A percentile compares a stretch with the other conserved stretches of the same genome.
phyloP scores from a whole-genome alignment of 35 echinoderm and acorn worm species.

The Apostichopus californicus region DNA sequence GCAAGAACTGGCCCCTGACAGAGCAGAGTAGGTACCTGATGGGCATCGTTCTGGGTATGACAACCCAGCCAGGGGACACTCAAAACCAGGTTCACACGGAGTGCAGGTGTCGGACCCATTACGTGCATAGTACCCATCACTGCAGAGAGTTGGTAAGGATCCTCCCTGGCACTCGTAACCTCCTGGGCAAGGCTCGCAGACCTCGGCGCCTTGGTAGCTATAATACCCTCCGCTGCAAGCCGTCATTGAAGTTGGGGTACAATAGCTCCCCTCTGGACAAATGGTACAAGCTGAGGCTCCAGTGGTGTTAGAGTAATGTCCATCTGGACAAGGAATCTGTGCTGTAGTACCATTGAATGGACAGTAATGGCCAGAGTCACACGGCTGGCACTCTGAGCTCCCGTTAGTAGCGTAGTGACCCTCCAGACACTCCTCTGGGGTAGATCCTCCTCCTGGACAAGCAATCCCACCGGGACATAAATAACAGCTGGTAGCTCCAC shows the following conservation, averaged over 20 bases:
- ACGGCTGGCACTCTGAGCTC: constrained; percentile 43
- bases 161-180: constrained; percentile 75
- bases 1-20: constrained; percentile 37
- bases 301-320: constrained; percentile 35
- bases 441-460: constrained; percentile 35
- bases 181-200: constrained; percentile 73
- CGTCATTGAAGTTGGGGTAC: constrained; percentile 55
- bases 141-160: constrained; percentile 23
- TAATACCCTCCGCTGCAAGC: constrained; percentile 80
- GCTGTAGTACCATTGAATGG: constrained; percentile 55
- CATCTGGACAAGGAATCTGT: constrained; percentile 50
- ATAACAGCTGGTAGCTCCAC: constrained; percentile 51
- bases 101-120: constrained; percentile 62
- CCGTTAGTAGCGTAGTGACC: constrained; percentile 66
- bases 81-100: constrained; percentile 43
- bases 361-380: constrained; percentile 72
- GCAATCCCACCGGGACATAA: constrained; percentile 34
- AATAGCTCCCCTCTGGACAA: constrained; percentile 74
- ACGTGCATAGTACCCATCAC: constrained; percentile 21
- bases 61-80: constrained; percentile 51
- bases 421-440: constrained; percentile 29
- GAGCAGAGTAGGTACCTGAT: constrained; percentile 13
- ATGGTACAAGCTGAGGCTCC: constrained; percentile 53
- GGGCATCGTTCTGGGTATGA: constrained; percentile 21
- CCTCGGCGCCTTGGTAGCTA: constrained; percentile 62